Base-by-base conservation (phyloP, 2,797 vertebrate genomes). In the Nannoperca australis region DNA sequence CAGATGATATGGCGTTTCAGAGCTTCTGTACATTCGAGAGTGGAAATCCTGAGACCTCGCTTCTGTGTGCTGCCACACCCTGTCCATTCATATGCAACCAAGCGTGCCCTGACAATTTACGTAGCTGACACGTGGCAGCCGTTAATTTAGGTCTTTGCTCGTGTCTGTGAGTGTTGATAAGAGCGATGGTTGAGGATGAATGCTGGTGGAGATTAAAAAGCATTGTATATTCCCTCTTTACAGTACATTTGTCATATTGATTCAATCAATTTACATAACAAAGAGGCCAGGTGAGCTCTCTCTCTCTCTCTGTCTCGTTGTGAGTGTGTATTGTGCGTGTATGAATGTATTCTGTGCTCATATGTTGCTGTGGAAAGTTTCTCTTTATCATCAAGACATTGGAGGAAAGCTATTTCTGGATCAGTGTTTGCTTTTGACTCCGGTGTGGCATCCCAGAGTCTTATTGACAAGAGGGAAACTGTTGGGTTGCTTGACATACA, bases 111-210 rank as follows among this genome's bases (percentile, higher is more conserved):
- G 75, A 83, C 85, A 81, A 92, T 91, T 90, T 88, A 91, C 65
- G 79, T 69, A 54, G 77, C 79, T 70, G 86, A 83, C 83, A 81
- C 59, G 53, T 84, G 78, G 82, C 67, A n/a, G 66, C 77, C 79
- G 88, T 93, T 92, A 88, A 89, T 93, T 93, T 90, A 90, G 87
- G 80, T 84, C 75, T 90, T 89, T 84, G 82, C 85, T 76, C 24
- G 10, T 62, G 72, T 81, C 80, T 91, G 85, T 81, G 77, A 40
- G 51, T 22, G 71, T 63, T 44, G 87, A 90, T 92, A 92, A 91
- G 86, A 79, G 60, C 68, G 56, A 13, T 49, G 78, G 73, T 61
- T 77, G 63, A 47, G 69, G 77, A 81, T 84, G 75, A 82, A 70
- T 71, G 50, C 76, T 27, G 64, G 12, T 30, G 66, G 63, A 54